phyloP scores from a whole-genome alignment of 1,140 invertebrate genomes.

The Atta cephalotes region DNA sequence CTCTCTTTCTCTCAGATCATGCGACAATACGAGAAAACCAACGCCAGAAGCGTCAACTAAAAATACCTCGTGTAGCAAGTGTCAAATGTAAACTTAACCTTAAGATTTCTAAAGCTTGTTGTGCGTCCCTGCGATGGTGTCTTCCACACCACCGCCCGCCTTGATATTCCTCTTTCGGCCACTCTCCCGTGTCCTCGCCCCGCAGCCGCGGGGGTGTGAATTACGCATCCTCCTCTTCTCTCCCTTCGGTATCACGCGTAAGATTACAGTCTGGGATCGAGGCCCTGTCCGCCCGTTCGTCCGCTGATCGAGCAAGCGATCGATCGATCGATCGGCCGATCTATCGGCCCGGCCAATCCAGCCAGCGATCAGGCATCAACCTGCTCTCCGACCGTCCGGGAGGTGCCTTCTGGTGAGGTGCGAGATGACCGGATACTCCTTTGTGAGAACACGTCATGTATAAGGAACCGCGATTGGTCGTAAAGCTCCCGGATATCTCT shows the following conservation, averaged over 20 bases:
- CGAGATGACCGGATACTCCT: conserved; percentile 68
- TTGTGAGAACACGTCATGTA: conserved; percentile 29
- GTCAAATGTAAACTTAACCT: not conserved
- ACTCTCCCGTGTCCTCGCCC: not conserved
- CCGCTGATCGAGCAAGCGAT: conserved; percentile 51
- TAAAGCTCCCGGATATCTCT: conserved; percentile 60
- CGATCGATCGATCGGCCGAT: conserved; percentile 63
- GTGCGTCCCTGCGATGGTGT: conserved; percentile 49
- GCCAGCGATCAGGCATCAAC: conserved; percentile 52
- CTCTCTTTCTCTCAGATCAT: not conserved
- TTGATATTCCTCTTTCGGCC: conserved; percentile 59
- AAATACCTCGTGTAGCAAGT: conserved; percentile 8
- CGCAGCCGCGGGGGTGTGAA: conserved; percentile 58
- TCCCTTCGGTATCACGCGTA: conserved; percentile 52
- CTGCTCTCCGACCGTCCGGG: conserved; percentile 33
- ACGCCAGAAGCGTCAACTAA: not conserved
- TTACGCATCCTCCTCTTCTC: conserved; percentile 54
- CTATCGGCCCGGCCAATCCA: conserved; percentile 28
- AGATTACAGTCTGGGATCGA: conserved; percentile 67
- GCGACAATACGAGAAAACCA: not conserved
- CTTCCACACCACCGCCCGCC: conserved; percentile 5
- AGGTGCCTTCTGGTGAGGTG: conserved; percentile 41
- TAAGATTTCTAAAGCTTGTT: not conserved
- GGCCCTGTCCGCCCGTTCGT: conserved; percentile 15
- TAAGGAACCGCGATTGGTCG: conserved; percentile 57